Base-by-base conservation (phyloP, 2,888 invertebrate species). In the Meiosimyza platycephala region DNA sequence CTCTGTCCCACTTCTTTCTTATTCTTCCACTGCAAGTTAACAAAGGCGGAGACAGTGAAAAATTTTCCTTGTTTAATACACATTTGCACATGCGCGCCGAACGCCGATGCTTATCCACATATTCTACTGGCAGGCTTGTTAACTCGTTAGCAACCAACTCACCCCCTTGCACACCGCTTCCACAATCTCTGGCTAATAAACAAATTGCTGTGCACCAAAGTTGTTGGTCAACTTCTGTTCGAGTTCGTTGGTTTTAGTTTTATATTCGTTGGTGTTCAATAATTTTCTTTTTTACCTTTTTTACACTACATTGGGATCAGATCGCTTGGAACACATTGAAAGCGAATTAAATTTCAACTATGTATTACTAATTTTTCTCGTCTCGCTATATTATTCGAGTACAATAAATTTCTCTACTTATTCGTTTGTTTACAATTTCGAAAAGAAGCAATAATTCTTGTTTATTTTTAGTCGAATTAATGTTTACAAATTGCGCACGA, bases 401-500 rank as follows among this genome's bases (percentile, higher is more conserved):
- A 9, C 40, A 40, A 40, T 40, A 40, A 40, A 40, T 40, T 40
- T 9, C 40, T 40, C 40, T 40, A 40, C 40, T 40, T 1, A 40
- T 9, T 28, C 15, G 28, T 60, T 22, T 60, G 22, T 60, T 60
- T 60, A 60, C 59, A 60, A 60, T 13, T 18, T 22, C 22, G 18
- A 33, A 15, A 40, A 40, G 40, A 60, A 60, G 9, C 59, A 60
- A 60, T 60, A 18, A 22, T 13, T 60, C 59, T 60, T 60, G 33
- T 60, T 60, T 60, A 60, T 28, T 60, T 60, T 60, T 60, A 60
- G 59, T 60, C 22, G 13, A 15, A 18, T 59, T 18, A 22, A 4
- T 60, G 59, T 60, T 60, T 60, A 60, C 28, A 60, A 60, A 60
- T 28, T 60, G 59, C 28, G 59, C 59, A 60, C 59, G 59, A 9